These are phyloP conservation scores for Lota lota DNA, from an alignment of 2,113 vertebrate species.

Conservation along the genomic window DNA sequence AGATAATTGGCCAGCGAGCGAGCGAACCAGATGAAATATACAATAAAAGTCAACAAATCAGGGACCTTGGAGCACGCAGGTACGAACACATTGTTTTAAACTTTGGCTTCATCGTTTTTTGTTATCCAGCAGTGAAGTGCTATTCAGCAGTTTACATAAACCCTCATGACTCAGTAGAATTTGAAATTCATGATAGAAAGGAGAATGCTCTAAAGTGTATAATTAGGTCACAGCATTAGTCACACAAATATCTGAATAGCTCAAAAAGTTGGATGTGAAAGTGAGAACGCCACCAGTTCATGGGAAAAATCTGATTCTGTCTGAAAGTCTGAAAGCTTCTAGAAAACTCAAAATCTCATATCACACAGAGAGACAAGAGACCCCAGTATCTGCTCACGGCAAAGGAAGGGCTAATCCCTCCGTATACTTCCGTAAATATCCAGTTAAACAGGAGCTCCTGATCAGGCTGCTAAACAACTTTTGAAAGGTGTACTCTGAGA, in stretches of 20 bases:
- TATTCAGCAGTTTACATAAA: no score
- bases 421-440: slow-evolving; percentile 30
- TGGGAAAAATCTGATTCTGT: no score
- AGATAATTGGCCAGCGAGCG: slow-evolving; percentile 33
- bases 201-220: no score
- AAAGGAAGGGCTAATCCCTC: slow-evolving; percentile 30
- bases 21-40: slow-evolving; percentile 18
- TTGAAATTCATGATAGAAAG: no score
- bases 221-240: no score
- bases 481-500: slow-evolving; percentile 30
- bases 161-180: no score
- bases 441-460: slow-evolving; percentile 36
- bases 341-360: slow-evolving; percentile 10
- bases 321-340: no score
- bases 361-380: slow-evolving; percentile 19
- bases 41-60: slow-evolving; percentile 24
- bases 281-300: no score
- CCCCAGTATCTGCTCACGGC: slow-evolving; percentile 17
- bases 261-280: no score
- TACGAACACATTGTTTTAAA: slow-evolving; percentile 17
- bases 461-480: slow-evolving; percentile 32
- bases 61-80: slow-evolving; percentile 24
- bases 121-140: no score
- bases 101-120: no score
- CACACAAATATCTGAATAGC: no score